Percentiles rank a stretch among this genome's conserved stretches.
These are phyloP conservation scores for Corythaixoides concolor DNA, from an alignment of 2,113 vertebrate species.

Conservation along the genomic window DNA sequence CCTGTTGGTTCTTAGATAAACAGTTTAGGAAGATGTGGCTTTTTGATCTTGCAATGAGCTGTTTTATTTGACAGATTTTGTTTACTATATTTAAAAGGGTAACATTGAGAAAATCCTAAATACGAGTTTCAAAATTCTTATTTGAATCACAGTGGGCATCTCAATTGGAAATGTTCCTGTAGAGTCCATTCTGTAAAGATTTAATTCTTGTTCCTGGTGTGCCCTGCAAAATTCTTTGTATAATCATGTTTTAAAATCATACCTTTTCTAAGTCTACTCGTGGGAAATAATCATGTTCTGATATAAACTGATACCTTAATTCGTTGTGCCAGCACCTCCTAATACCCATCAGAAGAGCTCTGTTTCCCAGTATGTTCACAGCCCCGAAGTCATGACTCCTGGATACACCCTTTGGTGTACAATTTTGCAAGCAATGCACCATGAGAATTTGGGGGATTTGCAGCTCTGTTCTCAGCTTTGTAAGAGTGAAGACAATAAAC, in stretches of 20 bases:
- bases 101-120: neutral
- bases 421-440: neutral
- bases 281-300: neutral
- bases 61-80: neutral
- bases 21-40: neutral
- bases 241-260: neutral
- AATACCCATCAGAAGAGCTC: neutral
- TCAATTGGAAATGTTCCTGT: neutral
- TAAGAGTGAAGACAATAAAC: neutral
- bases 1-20: neutral
- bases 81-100: neutral
- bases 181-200: neutral
- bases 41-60: neutral
- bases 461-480: neutral
- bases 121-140: neutral
- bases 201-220: neutral
- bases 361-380: neutral
- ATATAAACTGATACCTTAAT: neutral
- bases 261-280: neutral
- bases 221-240: neutral
- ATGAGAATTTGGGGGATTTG: neutral
- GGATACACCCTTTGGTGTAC: neutral
- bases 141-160: conserved; percentile 13
- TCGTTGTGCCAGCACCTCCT: neutral
- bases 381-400: neutral